Evolutionary conservation across 2,888 invertebrate genomes (phyloP).

Genomic region (Xestia ashworthii): DNA sequence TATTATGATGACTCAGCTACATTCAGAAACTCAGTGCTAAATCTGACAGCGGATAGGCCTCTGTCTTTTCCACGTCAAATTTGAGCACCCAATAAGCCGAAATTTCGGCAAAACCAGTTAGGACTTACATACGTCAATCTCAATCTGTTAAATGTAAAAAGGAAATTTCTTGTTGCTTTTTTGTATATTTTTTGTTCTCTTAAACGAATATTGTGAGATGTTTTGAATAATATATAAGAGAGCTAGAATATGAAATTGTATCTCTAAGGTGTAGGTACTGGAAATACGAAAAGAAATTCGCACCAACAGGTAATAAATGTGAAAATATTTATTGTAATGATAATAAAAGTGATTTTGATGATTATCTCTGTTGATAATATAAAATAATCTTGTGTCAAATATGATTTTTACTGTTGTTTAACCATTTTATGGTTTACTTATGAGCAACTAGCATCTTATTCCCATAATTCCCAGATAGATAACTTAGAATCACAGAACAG

Average conservation of each 20-base stretch:
- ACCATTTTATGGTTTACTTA: neutral
- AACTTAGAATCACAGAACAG: too few relatives aligned
- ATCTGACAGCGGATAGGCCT: slow-evolving; percentile 80
- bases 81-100: slow-evolving; percentile 76
- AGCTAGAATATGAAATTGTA: slow-evolving; percentile 17
- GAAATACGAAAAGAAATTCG: neutral
- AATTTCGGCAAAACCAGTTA: slow-evolving; percentile 75
- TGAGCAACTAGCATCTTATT: neutral
- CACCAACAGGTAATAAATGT: neutral
- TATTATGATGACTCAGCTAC: slow-evolving; percentile 63
- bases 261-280: slow-evolving; percentile 1
- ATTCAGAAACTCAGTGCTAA: slow-evolving; percentile 61
- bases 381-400: neutral
- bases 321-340: neutral
- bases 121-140: slow-evolving; percentile 75
- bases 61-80: slow-evolving; percentile 84
- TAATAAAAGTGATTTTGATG: neutral
- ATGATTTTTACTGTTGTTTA: neutral
- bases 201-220: slow-evolving; percentile 11
- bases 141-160: slow-evolving; percentile 67
- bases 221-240: slow-evolving; percentile 25
- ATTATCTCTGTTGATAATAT: neutral
- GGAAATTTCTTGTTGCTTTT: slow-evolving; percentile 48
- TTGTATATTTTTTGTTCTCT: slow-evolving; percentile 26
- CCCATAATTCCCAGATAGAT: too few relatives aligned